Percentiles rank a stretch among this genome's conserved stretches.
Conservation (phyloP, 2,888 invertebrate species). For the Caenorhabditis sulstoni region DNA sequence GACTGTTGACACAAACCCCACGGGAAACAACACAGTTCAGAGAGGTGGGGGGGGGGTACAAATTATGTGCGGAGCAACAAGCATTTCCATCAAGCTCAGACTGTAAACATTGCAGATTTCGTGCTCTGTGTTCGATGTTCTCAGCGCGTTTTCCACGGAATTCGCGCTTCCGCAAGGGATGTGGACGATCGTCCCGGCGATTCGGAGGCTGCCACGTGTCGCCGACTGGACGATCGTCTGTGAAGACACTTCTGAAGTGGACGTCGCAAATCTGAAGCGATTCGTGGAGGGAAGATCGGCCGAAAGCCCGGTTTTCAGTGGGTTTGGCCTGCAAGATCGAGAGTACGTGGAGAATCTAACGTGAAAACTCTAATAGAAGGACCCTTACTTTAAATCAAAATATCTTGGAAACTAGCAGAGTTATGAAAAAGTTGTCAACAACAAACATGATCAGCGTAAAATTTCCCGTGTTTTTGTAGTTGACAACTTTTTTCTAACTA, state of each 20-base stretch:
- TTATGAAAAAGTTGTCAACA: too few relatives aligned
- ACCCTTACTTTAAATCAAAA: too few relatives aligned
- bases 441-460: too few relatives aligned
- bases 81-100: too few relatives aligned
- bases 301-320: conserved; percentile 39
- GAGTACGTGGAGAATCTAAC: too few relatives aligned
- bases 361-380: too few relatives aligned
- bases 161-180: conserved; percentile 27
- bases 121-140: conserved; percentile 38
- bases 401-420: neutral
- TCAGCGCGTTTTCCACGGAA: conserved; percentile 24
- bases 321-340: conserved; percentile 66
- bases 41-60: too few relatives aligned
- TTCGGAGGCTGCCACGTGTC: conserved; percentile 16
- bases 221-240: conserved; percentile 42
- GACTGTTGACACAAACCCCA: too few relatives aligned
- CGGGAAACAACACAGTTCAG: too few relatives aligned
- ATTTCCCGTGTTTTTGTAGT: too few relatives aligned
- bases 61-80: too few relatives aligned
- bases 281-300: neutral
- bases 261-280: conserved; percentile 6
- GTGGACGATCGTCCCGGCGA: conserved; percentile 46
- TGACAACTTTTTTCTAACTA: too few relatives aligned
- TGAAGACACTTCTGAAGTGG: conserved; percentile 38
- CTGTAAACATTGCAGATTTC: conserved; percentile 32